Evolutionary conservation across 2,797 vertebrate species (phyloP).

Genomic region (Hipposideros larvatus): DNA sequence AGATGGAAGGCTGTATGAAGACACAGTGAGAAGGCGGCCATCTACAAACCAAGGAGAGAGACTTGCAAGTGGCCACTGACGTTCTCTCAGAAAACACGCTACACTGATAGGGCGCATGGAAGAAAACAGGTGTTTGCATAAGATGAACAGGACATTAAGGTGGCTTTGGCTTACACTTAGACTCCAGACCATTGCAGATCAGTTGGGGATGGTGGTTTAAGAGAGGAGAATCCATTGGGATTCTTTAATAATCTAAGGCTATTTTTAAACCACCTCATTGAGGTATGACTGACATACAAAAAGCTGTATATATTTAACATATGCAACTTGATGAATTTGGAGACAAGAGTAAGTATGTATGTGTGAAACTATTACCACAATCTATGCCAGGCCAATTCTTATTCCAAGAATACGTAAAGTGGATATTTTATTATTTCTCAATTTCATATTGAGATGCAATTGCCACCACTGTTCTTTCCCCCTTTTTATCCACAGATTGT

Average conservation of each 20-base stretch:
- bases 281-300: background rate
- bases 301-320: background rate
- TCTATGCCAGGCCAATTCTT: background rate
- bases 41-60: background rate
- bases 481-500: background rate
- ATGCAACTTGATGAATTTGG: background rate
- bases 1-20: background rate
- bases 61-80: background rate
- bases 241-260: background rate
- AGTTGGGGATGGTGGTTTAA: background rate
- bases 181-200: background rate
- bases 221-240: background rate
- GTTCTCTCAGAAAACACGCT: background rate
- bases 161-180: background rate
- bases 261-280: background rate
- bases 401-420: background rate
- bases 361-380: background rate
- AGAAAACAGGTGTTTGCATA: background rate
- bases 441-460: background rate
- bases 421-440: background rate
- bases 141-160: background rate
- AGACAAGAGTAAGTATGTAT: no score
- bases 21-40: background rate
- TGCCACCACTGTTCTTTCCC: background rate
- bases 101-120: no score